Evolutionary conservation across 2,797 vertebrate genomes (phyloP).

Genomic region (Passerculus sandwichensis): DNA sequence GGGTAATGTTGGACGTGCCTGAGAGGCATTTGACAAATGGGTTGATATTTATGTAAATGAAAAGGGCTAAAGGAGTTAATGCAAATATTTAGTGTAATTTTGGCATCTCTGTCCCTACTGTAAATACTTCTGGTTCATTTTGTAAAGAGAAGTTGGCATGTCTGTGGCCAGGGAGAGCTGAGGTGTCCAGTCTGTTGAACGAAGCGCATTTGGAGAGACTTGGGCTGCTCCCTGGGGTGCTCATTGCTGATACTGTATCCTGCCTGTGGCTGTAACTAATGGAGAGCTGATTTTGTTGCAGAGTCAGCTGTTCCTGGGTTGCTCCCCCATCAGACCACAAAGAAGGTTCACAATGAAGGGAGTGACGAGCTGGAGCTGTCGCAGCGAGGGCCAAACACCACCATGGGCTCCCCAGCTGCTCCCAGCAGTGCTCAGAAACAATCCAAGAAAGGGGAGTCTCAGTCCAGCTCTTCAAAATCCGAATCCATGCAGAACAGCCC

Average conservation of each 20-base stretch:
- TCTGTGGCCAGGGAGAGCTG: background rate
- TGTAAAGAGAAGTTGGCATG: background rate
- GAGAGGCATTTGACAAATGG: background rate
- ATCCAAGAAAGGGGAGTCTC: conserved; percentile 78
- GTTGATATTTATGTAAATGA: background rate
- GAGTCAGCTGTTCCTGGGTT: conserved; percentile 7
- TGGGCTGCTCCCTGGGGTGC: background rate
- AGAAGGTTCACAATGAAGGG: conserved; percentile 43
- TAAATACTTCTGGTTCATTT: background rate
- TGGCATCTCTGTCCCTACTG: background rate
- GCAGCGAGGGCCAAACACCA: background rate
- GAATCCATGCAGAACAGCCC: conserved; percentile 90
- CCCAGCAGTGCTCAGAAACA: conserved; percentile 79
- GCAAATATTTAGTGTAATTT: background rate
- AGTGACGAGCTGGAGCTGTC: background rate
- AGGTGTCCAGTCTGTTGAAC: background rate
- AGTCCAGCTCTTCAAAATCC: conserved; percentile 87
- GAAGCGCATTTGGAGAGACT: background rate
- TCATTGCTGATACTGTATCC: background rate
- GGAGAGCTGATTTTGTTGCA: conserved; percentile 27
- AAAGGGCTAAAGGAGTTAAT: background rate
- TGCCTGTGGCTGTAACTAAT: background rate
- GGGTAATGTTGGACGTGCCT: conserved; percentile 69
- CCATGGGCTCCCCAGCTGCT: conserved; percentile 64
- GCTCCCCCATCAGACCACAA: background rate